These are phyloP conservation scores for Pedetes capensis DNA, from an alignment of 2,113 vertebrate species.

Conservation along the genomic window DNA sequence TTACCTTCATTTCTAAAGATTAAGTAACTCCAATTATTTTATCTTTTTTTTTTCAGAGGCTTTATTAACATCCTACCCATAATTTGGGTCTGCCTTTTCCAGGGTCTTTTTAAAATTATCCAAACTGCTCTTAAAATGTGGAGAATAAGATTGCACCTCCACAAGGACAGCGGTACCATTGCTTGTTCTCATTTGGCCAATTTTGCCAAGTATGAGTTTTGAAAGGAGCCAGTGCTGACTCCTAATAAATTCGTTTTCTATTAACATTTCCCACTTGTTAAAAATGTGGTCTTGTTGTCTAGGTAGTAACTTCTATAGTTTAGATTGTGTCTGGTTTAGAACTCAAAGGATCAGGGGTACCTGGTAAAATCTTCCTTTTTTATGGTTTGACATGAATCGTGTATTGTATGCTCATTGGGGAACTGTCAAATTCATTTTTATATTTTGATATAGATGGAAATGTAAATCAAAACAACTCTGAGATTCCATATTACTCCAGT, in stretches of 20 bases:
- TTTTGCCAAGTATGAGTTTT: background rate
- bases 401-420: background rate
- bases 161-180: background rate
- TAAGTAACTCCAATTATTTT: background rate
- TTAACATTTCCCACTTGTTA: background rate
- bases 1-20: conserved; percentile 12
- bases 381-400: background rate
- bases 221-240: background rate
- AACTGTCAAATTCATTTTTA: background rate
- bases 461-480: too few relatives aligned
- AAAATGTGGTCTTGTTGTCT: background rate
- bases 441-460: background rate
- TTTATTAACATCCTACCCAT: background rate
- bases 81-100: background rate
- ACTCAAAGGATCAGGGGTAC: background rate
- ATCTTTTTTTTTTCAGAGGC: background rate
- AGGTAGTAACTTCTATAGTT: background rate
- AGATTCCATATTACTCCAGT: too few relatives aligned
- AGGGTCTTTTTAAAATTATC: background rate
- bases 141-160: background rate
- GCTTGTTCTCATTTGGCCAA: background rate
- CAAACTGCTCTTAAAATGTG: background rate
- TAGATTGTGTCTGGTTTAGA: background rate
- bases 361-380: background rate
- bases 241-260: background rate